These are phyloP conservation scores for Nannobrachium achirus DNA, from an alignment of 2,113 vertebrate genomes.

Conservation along the genomic window DNA sequence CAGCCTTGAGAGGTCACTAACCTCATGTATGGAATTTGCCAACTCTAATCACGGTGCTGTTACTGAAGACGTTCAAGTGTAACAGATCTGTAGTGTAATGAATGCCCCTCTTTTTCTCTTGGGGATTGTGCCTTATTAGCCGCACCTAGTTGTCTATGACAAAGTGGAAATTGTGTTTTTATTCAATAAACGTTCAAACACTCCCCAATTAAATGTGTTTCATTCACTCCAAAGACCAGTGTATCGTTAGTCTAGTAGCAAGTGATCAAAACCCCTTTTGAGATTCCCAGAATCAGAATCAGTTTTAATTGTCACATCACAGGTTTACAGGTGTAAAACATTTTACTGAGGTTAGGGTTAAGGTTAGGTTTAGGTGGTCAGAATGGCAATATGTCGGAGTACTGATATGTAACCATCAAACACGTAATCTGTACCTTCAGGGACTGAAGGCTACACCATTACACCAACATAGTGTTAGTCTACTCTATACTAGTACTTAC, in stretches of 20 bases:
- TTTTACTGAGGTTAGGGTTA: too few species aligned
- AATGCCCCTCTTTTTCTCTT: slow-evolving; percentile 67
- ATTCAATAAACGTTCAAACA: slow-evolving; percentile 82
- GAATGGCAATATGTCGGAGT: too few species aligned
- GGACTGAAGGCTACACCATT: too few species aligned
- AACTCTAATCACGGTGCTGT: slow-evolving; percentile 7
- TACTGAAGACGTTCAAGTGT: slow-evolving; percentile 4
- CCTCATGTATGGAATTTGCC: background rate
- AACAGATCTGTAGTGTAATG: slow-evolving; percentile 39
- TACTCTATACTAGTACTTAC: too few species aligned
- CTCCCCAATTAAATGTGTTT: slow-evolving; percentile 84
- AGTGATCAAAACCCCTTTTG: too few species aligned
- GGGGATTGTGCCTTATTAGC: slow-evolving; percentile 87
- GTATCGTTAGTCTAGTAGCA: slow-evolving; percentile 42
- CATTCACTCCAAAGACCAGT: slow-evolving; percentile 52
- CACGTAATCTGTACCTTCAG: too few species aligned
- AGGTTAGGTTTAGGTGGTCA: too few species aligned
- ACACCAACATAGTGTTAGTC: too few species aligned
- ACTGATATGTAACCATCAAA: too few species aligned
- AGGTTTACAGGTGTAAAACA: too few species aligned
- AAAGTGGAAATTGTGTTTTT: slow-evolving; percentile 75
- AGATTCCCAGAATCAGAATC: too few species aligned
- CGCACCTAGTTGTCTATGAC: slow-evolving; percentile 84
- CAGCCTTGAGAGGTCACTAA: slow-evolving; percentile 13
- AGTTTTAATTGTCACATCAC: too few species aligned